Conservation (phyloP, 2,888 invertebrate genomes). For the Cheiracanthium punctorium region DNA sequence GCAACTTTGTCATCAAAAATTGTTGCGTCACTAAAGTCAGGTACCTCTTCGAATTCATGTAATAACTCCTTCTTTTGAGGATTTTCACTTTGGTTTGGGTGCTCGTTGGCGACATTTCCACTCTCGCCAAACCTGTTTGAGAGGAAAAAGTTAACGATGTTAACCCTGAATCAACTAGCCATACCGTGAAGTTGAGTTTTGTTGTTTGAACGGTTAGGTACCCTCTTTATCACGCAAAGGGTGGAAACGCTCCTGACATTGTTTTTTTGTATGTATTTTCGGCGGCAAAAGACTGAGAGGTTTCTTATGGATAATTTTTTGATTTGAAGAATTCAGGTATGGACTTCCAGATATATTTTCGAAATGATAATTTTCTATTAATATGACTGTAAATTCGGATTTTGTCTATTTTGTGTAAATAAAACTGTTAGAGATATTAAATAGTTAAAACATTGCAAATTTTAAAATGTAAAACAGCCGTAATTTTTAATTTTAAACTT, state of each 20-base stretch:
- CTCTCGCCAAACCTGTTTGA: conserved; percentile 47
- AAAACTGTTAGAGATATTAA: too few relatives aligned
- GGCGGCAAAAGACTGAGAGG: too few relatives aligned
- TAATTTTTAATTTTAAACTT: too few relatives aligned
- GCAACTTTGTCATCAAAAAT: background rate
- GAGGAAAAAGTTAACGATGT: background rate
- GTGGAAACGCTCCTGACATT: too few relatives aligned
- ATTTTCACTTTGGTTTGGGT: background rate
- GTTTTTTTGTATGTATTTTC: too few relatives aligned
- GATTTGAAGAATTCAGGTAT: background rate
- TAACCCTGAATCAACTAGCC: background rate
- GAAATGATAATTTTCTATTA: too few relatives aligned
- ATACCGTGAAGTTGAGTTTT: background rate
- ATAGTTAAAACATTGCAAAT: too few relatives aligned
- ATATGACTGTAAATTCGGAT: too few relatives aligned
- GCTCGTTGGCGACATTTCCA: conserved; percentile 11
- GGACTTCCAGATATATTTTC: too few relatives aligned
- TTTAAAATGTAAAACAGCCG: too few relatives aligned
- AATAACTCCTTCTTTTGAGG: background rate
- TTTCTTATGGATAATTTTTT: background rate
- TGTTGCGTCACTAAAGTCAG: background rate
- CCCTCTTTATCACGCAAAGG: background rate
- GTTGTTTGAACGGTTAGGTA: background rate
- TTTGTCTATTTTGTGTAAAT: too few relatives aligned
- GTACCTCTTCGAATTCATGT: background rate